Evolutionary conservation across 2,888 invertebrate species (phyloP), one percentile per base, ranked within the genome.

Genomic region (Brenthis daphne): DNA sequence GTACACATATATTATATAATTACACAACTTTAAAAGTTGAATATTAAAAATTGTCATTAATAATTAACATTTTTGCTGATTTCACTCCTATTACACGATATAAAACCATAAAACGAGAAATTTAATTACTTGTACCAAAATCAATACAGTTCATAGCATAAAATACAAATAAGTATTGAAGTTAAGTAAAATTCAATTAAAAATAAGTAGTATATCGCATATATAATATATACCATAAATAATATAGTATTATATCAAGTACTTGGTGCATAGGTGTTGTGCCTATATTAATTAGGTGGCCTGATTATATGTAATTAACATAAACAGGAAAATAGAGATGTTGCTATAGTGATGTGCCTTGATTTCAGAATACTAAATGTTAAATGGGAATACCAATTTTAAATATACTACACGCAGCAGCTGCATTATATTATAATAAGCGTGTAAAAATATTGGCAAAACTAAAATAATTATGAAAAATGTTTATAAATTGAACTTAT

Each of bases 311-410:
- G 47, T 43, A 6, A 55, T 63, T 43, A 53, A 66, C 68, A 70
- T 65, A 71, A 69, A 68, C 71, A 74, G 71, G 71, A 72, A 71
- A 72, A 69, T 54, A 60, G 58, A 51, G 61, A 60, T 64, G 56
- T 48, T 66, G 37, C 57, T 65, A 55, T 69, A 64, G 69, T 56
- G 67, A 69, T 71, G 61, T 48, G 29, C 56, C 33, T 60, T 29
- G 53, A 50, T n/a, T 20, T 16, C 55, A 48, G 37, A 61, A 67
- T 51, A n/a, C 53, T 50, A 51, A 67, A 20, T 61, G 47, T 11
- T 43, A 33, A 50, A 37, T 6, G 20, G 61, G 55, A 14, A 6
- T 16, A 51, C 29, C 47, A 47, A 0, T 24, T 43, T 57, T 47
- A 24, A 58, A 24, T 16, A 24, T 14, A 58, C 24, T 48, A 6